phyloP scores from a whole-genome alignment of 2,888 invertebrate species.

The Cephus pulcher region DNA sequence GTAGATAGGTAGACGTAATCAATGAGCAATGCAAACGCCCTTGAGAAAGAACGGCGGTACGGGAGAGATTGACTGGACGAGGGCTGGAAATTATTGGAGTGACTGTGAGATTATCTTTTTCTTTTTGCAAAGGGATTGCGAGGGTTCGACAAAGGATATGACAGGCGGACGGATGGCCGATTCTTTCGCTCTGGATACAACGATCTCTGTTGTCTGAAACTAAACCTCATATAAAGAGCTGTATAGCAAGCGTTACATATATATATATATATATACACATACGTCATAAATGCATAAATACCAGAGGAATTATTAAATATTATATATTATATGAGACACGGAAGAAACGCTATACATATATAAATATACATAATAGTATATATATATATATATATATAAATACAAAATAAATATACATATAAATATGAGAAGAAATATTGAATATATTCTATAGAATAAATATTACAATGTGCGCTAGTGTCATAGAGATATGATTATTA shows the following conservation, averaged over 20 bases:
- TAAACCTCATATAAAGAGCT: slow-evolving; percentile 48
- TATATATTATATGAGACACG: slow-evolving; percentile 31
- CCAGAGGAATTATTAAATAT: slow-evolving; percentile 19
- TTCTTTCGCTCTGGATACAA: slow-evolving; percentile 47
- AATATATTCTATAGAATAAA: slow-evolving; percentile 45
- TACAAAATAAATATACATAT: slow-evolving; percentile 29
- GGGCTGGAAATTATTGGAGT: no score
- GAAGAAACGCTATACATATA: slow-evolving; percentile 22
- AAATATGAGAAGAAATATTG: slow-evolving; percentile 34
- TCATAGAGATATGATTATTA: slow-evolving; percentile 32
- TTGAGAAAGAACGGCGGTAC: slow-evolving; percentile 17
- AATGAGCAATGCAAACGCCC: slow-evolving; percentile 34
- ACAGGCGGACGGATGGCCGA: slow-evolving; percentile 24
- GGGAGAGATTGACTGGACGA: no score
- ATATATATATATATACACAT: slow-evolving; percentile 16
- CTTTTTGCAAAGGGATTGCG: no score
- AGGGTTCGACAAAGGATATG: not conserved
- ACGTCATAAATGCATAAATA: slow-evolving; percentile 21
- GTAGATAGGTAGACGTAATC: slow-evolving; percentile 21
- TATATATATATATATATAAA: slow-evolving; percentile 22
- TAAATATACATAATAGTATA: slow-evolving; percentile 16
- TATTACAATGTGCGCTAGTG: slow-evolving; percentile 39
- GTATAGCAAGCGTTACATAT: slow-evolving; percentile 31
- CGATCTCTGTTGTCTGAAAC: slow-evolving; percentile 52
- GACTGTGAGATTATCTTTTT: no score